phyloP scores from a whole-genome alignment of 2,113 vertebrate species.

The Pachycephala philippinensis region DNA sequence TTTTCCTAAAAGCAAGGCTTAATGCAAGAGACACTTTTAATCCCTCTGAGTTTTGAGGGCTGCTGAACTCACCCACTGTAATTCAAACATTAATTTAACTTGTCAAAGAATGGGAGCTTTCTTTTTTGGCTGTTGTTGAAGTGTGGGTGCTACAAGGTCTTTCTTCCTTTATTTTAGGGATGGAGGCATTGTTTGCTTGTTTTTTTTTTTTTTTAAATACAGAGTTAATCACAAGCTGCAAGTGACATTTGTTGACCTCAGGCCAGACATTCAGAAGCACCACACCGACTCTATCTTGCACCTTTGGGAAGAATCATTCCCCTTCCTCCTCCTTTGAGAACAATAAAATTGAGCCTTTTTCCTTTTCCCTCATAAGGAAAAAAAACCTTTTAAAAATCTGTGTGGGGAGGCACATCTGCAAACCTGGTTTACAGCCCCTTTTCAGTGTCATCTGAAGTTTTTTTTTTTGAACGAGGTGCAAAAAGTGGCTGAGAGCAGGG shows the following conservation, averaged over 20 bases:
- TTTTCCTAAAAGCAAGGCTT: neutral
- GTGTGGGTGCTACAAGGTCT: neutral
- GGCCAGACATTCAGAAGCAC: neutral
- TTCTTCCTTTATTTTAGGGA: neutral
- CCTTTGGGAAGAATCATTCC: neutral
- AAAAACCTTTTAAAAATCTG: neutral
- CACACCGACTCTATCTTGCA: accelerated
- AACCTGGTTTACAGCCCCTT: neutral
- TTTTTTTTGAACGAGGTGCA: constrained; percentile 47
- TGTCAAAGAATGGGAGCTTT: neutral
- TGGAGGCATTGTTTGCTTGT: neutral
- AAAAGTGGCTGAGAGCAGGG: constrained; percentile 6
- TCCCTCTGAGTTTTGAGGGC: neutral
- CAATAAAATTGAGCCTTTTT: neutral
- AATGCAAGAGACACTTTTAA: neutral
- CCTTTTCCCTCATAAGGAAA: neutral
- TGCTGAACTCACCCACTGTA: neutral
- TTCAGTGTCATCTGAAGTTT: neutral
- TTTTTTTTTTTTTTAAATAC: neutral
- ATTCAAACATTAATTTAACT: neutral
- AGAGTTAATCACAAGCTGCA: neutral
- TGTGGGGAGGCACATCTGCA: neutral
- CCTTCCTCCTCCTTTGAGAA: neutral
- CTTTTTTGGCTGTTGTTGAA: neutral
- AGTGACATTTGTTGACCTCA: neutral